Base-by-base conservation (phyloP, 2,888 invertebrate genomes). In the Ernsta delagoae region DNA sequence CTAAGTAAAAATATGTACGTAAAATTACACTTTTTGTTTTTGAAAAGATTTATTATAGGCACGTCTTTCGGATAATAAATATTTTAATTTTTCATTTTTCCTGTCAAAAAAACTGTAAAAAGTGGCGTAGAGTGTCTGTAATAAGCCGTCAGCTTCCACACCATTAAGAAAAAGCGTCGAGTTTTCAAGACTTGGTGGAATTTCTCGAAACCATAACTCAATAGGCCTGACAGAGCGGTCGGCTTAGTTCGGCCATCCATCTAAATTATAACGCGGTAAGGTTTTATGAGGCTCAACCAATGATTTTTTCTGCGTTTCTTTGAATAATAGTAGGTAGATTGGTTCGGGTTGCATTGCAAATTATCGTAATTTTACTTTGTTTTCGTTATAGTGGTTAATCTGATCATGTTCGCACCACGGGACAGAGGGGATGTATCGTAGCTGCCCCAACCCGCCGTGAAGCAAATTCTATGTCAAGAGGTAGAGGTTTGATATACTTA, bases 71-170 rank as follows among this genome's bases (percentile, higher is more conserved):
- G n/a, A 24, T 24, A 24, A 24, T 24, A 24, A 24, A 24, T 24
- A 24, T 24, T 24, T 24, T 24, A 24, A 24, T 24, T 53, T 53
- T 24, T 9, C 9, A 53, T 8, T 53, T 53, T 53, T 53, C 53
- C n/a, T 56, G 34, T 5, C 56, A 41, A 56, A 56, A 34, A 34
- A 16, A 56, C 34, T 34, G 34, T 56, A 11, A 56, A 0, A 56
- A 56, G 31, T n/a, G n/a, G 3, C 54, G 56, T n/a, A n/a, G 31
- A 34, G 56, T 34, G 34, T 56, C 56, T 11, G 68, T 75, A 75
- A 77, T 76, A 77, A 77, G 75, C 34, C 5, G 53, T 39, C 36
- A n/a, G 57, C 50, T 45, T 45, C 61, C 9, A 24, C 6, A 39
- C 34, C 34, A 45, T 36, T 53, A 54, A 56, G 64, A 59, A 60